A percentile compares a stretch with the other conserved stretches of the same genome.
Evolutionary conservation across 1,140 invertebrate genomes (phyloP).

Genomic region (Melipona quadrifasciata): DNA sequence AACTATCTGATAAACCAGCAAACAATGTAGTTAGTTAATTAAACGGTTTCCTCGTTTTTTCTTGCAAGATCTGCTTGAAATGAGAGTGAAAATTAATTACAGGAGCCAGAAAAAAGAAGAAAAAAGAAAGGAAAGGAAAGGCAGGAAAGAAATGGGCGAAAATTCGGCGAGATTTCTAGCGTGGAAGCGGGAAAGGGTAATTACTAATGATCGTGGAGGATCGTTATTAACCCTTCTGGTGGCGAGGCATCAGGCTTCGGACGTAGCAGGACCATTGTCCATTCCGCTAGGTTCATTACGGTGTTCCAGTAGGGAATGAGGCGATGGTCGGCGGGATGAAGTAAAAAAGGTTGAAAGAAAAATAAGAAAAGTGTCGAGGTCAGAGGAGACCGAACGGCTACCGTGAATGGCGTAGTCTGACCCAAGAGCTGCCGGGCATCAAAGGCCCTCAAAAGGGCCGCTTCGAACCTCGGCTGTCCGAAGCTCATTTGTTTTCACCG

Average conservation of each 20-base stretch:
- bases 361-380: conserved; percentile 64
- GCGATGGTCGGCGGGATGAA: conserved; percentile 42
- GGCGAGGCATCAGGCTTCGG: conserved; percentile 24
- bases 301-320: conserved; percentile 50
- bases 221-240: conserved; percentile 73
- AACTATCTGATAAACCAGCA: not conserved
- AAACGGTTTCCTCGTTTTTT: not conserved
- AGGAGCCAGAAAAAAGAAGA: not conserved
- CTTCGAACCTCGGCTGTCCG: conserved; percentile 68
- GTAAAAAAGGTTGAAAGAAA: conserved; percentile 48
- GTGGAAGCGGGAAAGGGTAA: conserved; percentile 53
- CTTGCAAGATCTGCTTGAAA: not conserved
- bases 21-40: not conserved
- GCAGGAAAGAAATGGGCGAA: not conserved
- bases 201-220: conserved; percentile 70
- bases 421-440: conserved; percentile 70
- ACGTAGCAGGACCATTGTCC: conserved; percentile 71
- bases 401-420: conserved; percentile 74
- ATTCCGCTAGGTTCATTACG: conserved; percentile 72
- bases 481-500: conserved; percentile 76
- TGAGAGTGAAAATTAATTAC: not conserved
- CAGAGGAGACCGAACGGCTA: conserved; percentile 70
- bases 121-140: too few species aligned
- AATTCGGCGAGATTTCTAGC: conserved; percentile 20
- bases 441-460: conserved; percentile 75